phyloP scores from a whole-genome alignment of 1,140 invertebrate species.

The Ceratina japonica region DNA sequence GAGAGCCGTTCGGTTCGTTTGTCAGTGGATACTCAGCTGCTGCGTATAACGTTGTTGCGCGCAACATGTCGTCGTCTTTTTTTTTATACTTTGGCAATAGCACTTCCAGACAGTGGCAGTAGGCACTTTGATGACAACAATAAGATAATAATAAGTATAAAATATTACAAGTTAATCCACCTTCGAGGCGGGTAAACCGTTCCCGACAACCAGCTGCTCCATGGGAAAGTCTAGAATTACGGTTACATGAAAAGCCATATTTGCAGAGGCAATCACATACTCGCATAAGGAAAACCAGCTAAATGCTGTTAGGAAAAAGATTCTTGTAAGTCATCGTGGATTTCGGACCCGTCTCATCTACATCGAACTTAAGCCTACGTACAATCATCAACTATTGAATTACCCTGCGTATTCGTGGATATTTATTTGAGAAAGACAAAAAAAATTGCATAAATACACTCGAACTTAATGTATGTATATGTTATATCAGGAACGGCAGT shows the following conservation, averaged over 20 bases:
- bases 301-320: slow-evolving; percentile 85
- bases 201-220: slow-evolving; percentile 87
- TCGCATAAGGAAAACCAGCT: slow-evolving; percentile 96
- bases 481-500: neutral
- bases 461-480: neutral
- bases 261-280: slow-evolving; percentile 93
- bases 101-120: slow-evolving; percentile 69
- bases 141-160: slow-evolving; percentile 62
- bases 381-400: slow-evolving; percentile 6
- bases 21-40: slow-evolving; percentile 28
- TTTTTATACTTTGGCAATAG: slow-evolving; percentile 46
- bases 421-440: neutral
- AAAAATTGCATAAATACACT: neutral
- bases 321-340: slow-evolving; percentile 39
- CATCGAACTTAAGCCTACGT: slow-evolving; percentile 12
- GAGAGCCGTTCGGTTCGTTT: slow-evolving; percentile 19
- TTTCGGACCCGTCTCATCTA: neutral
- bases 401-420: slow-evolving; percentile 1
- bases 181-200: slow-evolving; percentile 76
- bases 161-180: slow-evolving; percentile 73
- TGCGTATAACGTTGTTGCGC: slow-evolving; percentile 1
- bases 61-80: slow-evolving; percentile 15
- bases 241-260: slow-evolving; percentile 94
- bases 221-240: slow-evolving; percentile 92
- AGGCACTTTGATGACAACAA: slow-evolving; percentile 72